A percentile compares a stretch with the other conserved stretches of the same genome.
These are phyloP conservation scores for Stenichneumon culpator DNA, from an alignment of 2,888 invertebrate genomes.

Conservation along the genomic window DNA sequence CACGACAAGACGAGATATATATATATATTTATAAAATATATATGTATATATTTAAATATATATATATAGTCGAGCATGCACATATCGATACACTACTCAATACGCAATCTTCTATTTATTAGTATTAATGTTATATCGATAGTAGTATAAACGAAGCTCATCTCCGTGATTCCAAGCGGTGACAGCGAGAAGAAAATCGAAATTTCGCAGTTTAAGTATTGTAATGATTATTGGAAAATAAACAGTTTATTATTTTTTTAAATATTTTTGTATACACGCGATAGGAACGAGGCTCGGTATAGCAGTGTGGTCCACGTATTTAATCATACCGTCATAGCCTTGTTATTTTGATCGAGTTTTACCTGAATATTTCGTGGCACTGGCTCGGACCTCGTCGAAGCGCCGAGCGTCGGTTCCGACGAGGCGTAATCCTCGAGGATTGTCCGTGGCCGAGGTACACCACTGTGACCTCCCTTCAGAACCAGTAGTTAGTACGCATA, in stretches of 20 bases:
- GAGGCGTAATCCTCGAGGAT: conserved; percentile 84
- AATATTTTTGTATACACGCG: conserved; percentile 24
- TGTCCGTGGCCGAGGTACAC: conserved; percentile 84
- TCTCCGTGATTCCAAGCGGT: conserved; percentile 71
- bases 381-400: conserved; percentile 82
- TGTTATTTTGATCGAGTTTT: conserved; percentile 76
- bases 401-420: conserved; percentile 82
- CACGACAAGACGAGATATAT: conserved; percentile 65
- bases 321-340: conserved; percentile 25
- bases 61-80: conserved; percentile 62
- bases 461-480: conserved; percentile 85
- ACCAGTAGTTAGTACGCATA: conserved; percentile 85
- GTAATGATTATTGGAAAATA: conserved; percentile 21
- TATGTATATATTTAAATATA: conserved; percentile 35
- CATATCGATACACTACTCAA: conserved; percentile 71
- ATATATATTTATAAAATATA: conserved; percentile 37
- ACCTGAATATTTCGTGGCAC: conserved; percentile 84
- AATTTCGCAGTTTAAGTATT: conserved; percentile 43
- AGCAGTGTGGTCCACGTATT: conserved; percentile 7
- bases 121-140: conserved; percentile 59
- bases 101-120: conserved; percentile 69
- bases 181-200: conserved; percentile 68
- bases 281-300: conserved; percentile 29
- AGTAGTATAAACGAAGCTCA: conserved; percentile 64
- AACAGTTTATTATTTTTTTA: conserved; percentile 49